Percentiles rank a stretch among this genome's conserved stretches.
Conservation (phyloP, 2,113 vertebrate genomes). For the Oncorhynchus gorbuscha region DNA sequence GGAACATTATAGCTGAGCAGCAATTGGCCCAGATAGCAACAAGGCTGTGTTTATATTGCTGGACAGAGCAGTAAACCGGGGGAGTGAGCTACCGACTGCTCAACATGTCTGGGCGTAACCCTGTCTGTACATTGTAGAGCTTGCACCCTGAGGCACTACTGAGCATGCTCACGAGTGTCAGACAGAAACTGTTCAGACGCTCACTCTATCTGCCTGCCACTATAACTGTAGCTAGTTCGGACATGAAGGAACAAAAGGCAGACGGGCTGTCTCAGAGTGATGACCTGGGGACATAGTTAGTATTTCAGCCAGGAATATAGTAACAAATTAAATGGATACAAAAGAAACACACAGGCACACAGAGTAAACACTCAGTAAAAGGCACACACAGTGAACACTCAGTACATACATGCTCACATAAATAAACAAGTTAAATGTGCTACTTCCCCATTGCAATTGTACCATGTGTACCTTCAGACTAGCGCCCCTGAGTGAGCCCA, state of each 20-base stretch:
- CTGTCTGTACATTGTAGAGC: constrained; percentile 18
- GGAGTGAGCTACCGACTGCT: background rate
- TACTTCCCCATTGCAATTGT: background rate
- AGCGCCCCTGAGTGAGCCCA: background rate
- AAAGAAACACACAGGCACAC: too few species aligned
- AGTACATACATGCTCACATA: too few species aligned
- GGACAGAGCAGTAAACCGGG: constrained; percentile 5
- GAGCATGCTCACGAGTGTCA: constrained; percentile 11
- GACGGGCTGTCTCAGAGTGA: constrained; percentile 33
- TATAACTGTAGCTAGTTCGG: constrained; percentile 19
- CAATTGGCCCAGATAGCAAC: background rate
- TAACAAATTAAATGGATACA: too few species aligned
- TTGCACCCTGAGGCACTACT: constrained; percentile 16
- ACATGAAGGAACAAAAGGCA: constrained; percentile 33
- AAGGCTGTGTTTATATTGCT: constrained; percentile 8
- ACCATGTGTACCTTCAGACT: background rate
- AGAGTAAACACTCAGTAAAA: too few species aligned
- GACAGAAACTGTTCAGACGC: constrained; percentile 9
- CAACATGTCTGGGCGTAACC: constrained; percentile 50
- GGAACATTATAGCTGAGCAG: background rate
- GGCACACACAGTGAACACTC: too few species aligned
- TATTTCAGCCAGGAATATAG: background rate
- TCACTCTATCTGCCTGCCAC: constrained; percentile 5
- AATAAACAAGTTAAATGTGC: background rate
- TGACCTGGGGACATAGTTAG: constrained; percentile 15